Conservation (phyloP, 2,797 vertebrate genomes). For the Rhyacichthys aspro region DNA sequence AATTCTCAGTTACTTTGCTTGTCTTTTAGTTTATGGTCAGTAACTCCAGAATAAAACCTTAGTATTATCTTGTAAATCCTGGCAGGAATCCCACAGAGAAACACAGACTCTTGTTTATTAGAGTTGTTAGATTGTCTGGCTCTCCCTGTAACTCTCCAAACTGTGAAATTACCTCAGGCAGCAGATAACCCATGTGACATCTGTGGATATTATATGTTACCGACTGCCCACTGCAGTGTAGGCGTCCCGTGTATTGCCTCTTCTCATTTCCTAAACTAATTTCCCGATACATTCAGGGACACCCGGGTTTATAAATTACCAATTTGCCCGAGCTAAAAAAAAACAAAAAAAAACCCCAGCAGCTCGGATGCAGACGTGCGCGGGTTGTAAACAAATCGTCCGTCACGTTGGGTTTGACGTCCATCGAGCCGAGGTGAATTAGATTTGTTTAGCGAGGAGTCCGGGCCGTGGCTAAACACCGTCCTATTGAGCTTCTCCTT, state of each 20-base stretch:
- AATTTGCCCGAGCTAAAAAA: too few species aligned
- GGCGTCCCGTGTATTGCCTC: background rate
- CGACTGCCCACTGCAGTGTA: background rate
- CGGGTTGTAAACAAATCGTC: slow-evolving; percentile 33
- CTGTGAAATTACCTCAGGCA: slow-evolving; percentile 13
- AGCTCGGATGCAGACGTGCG: slow-evolving; percentile 1
- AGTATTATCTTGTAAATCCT: background rate
- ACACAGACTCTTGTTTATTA: background rate
- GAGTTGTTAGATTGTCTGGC: background rate
- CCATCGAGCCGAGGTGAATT: slow-evolving; percentile 34
- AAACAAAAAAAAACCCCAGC: too few species aligned
- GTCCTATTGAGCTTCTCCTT: slow-evolving; percentile 39
- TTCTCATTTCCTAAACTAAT: slow-evolving; percentile 10
- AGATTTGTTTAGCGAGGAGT: slow-evolving; percentile 40
- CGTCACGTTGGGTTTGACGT: slow-evolving; percentile 33
- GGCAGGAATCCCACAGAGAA: slow-evolving; percentile 9
- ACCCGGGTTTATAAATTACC: background rate
- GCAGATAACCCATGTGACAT: slow-evolving; percentile 1
- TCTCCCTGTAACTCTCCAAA: background rate
- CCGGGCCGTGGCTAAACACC: slow-evolving; percentile 29
- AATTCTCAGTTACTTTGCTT: background rate
- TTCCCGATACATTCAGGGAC: background rate
- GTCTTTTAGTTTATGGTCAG: background rate
- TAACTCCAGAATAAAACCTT: background rate
- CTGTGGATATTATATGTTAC: slow-evolving; percentile 5